Evolutionary conservation across 2,113 vertebrate species (phyloP).

Genomic region (Xiphorhynchus elegans): DNA sequence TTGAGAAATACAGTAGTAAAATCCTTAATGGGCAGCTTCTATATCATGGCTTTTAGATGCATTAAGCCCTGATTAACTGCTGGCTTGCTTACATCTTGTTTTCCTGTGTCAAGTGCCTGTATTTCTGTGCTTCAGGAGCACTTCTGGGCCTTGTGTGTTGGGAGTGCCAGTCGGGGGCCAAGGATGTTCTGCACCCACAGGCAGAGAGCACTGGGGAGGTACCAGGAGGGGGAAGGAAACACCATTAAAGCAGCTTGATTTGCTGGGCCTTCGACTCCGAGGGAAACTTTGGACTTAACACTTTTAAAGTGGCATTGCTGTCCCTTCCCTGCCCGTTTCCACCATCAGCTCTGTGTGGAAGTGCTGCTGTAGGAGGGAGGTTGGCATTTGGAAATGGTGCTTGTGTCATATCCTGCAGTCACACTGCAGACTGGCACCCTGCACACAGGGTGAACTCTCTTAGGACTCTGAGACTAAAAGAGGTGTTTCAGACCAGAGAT

Average conservation of each 20-base stretch:
- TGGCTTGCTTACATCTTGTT: not conserved
- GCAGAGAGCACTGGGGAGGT: not conserved
- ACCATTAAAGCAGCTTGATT: not conserved
- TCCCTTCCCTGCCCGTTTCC: not conserved
- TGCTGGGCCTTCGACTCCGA: not conserved
- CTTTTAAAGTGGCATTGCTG: not conserved
- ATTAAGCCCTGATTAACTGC: conserved; percentile 10
- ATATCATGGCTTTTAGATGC: not conserved
- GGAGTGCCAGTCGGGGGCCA: not conserved
- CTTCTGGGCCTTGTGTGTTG: not conserved
- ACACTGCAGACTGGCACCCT: not conserved
- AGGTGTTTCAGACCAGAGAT: not conserved
- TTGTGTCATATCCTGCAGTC: not conserved
- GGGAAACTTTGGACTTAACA: not conserved
- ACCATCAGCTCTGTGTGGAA: not conserved
- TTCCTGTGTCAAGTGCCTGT: conserved; percentile 10
- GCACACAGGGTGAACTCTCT: fast-evolving
- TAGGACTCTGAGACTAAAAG: not conserved
- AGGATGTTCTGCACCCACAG: not conserved
- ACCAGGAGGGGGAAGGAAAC: not conserved
- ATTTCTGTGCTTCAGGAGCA: not conserved
- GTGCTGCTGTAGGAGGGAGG: not conserved
- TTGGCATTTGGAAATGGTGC: not conserved
- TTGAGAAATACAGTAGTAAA: not conserved
- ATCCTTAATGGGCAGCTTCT: not conserved